A percentile compares a stretch with the other conserved stretches of the same genome.
phyloP scores from a whole-genome alignment of 2,888 invertebrate genomes.

The Trissolcus japonicus region DNA sequence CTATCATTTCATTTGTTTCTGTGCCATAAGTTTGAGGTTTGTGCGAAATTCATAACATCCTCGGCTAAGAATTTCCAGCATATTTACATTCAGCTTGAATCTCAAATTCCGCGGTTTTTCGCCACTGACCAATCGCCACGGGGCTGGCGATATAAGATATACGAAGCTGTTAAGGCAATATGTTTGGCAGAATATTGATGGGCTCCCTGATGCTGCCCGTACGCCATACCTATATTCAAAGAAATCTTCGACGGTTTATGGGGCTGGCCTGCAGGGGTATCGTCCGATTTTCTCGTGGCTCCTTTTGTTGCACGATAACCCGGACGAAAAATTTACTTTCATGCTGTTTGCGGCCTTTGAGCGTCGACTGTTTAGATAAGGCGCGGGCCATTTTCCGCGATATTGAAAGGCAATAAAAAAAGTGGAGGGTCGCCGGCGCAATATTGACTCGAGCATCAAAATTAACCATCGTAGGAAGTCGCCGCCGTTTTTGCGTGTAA shows the following conservation, averaged over 20 bases:
- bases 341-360: constrained; percentile 29
- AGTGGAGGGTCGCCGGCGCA: not conserved
- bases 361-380: constrained; percentile 49
- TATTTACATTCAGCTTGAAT: constrained; percentile 55
- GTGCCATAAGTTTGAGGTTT: constrained; percentile 44
- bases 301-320: constrained; percentile 54
- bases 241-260: constrained; percentile 51
- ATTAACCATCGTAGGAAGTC: constrained; percentile 29
- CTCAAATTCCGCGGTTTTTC: constrained; percentile 58
- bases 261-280: constrained; percentile 45
- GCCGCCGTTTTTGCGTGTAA: constrained; percentile 37
- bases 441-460: constrained; percentile 18
- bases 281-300: constrained; percentile 50
- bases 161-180: constrained; percentile 65
- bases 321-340: constrained; percentile 45
- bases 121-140: constrained; percentile 55
- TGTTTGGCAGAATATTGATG: constrained; percentile 70
- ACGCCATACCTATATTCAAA: constrained; percentile 57
- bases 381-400: constrained; percentile 22
- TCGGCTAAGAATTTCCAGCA: constrained; percentile 57
- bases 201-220: constrained; percentile 63
- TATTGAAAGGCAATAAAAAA: constrained; percentile 43
- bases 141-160: constrained; percentile 59
- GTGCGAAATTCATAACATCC: constrained; percentile 56
- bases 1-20: constrained; percentile 52